These are phyloP conservation scores for Cromileptes altivelis DNA, from an alignment of 2,113 vertebrate species.

Conservation along the genomic window DNA sequence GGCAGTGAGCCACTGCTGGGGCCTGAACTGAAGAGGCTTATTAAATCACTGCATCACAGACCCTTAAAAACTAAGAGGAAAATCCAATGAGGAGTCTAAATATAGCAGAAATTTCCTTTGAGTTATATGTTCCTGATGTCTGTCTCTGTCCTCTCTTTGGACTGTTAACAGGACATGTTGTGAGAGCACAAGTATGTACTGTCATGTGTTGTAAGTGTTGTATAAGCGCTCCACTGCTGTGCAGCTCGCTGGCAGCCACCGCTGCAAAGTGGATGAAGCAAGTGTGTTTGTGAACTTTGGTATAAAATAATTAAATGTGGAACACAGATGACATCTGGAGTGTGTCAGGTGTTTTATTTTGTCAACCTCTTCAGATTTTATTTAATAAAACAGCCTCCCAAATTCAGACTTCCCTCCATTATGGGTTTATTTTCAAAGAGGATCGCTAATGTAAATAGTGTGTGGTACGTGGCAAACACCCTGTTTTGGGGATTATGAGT, in stretches of 20 bases:
- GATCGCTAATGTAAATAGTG: too few species aligned
- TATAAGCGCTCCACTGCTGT: background rate
- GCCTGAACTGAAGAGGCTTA: constrained; percentile 22
- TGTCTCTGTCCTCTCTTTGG: background rate
- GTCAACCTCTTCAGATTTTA: background rate
- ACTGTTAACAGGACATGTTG: background rate
- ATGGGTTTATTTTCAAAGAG: background rate
- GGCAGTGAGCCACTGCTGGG: background rate
- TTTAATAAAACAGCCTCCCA: background rate
- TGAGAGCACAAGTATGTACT: background rate
- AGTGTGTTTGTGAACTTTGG: background rate
- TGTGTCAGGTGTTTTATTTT: background rate
- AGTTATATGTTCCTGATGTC: constrained; percentile 6
- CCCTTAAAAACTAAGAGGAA: constrained; percentile 30
- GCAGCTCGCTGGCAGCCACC: background rate
- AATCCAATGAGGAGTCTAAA: constrained; percentile 46
- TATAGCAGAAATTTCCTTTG: constrained; percentile 20
- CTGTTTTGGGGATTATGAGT: background rate
- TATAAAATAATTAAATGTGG: background rate
- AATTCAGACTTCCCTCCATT: too few species aligned
- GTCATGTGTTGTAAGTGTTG: background rate
- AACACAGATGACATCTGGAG: background rate
- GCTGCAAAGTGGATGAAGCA: background rate
- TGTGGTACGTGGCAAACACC: background rate
- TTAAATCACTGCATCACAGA: constrained; percentile 40